phyloP scores from a whole-genome alignment of 2,797 vertebrate species.

The Aldrovandia affinis region DNA sequence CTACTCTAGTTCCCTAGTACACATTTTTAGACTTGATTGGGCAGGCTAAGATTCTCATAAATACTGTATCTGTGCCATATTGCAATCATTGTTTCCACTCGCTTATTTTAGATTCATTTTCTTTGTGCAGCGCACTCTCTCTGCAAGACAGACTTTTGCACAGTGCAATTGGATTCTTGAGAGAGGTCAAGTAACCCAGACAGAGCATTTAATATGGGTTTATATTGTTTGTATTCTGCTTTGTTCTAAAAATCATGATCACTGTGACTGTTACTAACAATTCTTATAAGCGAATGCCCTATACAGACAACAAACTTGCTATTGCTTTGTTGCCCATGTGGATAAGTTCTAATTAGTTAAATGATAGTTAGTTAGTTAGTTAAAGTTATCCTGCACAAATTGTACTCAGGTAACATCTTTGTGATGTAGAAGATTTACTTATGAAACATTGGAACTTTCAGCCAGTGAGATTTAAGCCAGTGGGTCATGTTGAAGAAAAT shows the following conservation, averaged over 20 bases:
- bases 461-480: background rate
- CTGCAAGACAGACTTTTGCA: background rate
- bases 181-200: background rate
- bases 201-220: background rate
- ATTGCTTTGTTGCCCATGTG: background rate
- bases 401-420: no score
- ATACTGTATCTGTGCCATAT: background rate
- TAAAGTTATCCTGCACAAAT: no score
- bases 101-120: constrained; percentile 11
- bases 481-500: background rate
- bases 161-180: background rate
- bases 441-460: background rate
- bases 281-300: background rate
- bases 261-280: background rate
- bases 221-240: constrained; percentile 1
- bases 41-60: background rate
- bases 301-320: background rate
- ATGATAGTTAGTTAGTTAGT: no score
- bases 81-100: constrained; percentile 16
- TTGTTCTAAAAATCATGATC: background rate
- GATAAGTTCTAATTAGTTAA: no score
- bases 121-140: background rate
- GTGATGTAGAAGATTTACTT: background rate
- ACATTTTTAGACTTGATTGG: background rate
- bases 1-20: background rate